Base-by-base conservation (phyloP, 2,113 vertebrate species). In the Heliornis fulica region DNA sequence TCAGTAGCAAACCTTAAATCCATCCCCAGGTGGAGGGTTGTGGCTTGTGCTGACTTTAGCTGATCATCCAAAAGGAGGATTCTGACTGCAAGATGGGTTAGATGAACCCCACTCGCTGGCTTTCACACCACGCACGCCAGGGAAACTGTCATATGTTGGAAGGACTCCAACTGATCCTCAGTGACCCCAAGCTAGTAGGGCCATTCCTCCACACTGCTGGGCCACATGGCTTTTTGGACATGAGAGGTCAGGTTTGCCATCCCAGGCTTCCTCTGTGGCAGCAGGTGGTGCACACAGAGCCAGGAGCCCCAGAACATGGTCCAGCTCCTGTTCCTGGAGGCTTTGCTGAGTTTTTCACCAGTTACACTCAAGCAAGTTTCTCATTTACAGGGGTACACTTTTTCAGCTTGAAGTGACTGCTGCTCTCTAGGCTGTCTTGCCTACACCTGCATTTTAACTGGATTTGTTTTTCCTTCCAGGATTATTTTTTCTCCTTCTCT, bases 391-490 rank as follows among this genome's bases (percentile, higher is more conserved):
- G 26, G 20, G 18, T 36, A 66, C 34, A 36, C 4, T 20, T 93
- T 51, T 72, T 78, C 76, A 54, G 9, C 34, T n/a, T 78, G 46
- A 77, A 78, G 40, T 56, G 46, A 66, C 26, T 75, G 38, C 64
- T 78, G 64, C 56, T 86, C 25, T 70, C 36, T 64, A 36, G n/a
- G 43, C 40, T 87, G 36, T 79, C 43, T 71, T 79, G 40, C 45
- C 51, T 70, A 25, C 28, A 60, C 45, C 43, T 75, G 15, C 83
- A 46, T 92, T 95, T 94, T 95, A 94, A 96, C 65, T 92, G 65
- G 34, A 48, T 74, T 82, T 96, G 21, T 64, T 95, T 94, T 95
- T 80, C 66, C 56, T 96, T 93, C 32, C 80, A 97, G 96, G 96
- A 59, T 83, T 92, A 89, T 51, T 92, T 96, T 95, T 94, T 76